Evolutionary conservation across 2,797 vertebrate species (phyloP).

Genomic region (Spinibarbus caldwelli): DNA sequence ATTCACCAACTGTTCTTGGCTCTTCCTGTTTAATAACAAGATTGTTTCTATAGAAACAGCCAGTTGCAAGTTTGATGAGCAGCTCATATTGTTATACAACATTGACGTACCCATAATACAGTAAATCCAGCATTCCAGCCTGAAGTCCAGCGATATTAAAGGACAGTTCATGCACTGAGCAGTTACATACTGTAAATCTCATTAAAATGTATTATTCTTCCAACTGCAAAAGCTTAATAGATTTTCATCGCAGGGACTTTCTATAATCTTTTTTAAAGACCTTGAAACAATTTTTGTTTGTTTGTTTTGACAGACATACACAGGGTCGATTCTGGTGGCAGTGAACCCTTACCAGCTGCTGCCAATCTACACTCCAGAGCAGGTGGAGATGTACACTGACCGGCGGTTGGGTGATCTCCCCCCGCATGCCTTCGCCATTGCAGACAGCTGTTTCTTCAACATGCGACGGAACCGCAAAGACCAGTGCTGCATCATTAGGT

Average conservation of each 20-base stretch:
- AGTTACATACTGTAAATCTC: background rate
- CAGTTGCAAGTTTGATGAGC: conserved; percentile 62
- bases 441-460: conserved; percentile 95
- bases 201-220: background rate
- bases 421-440: conserved; percentile 93
- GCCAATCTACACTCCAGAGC: conserved; percentile 89
- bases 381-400: conserved; percentile 87
- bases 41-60: conserved; percentile 73
- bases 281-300: background rate
- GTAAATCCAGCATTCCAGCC: background rate
- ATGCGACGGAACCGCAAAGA: conserved; percentile 87
- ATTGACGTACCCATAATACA: background rate
- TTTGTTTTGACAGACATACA: conserved; percentile 85
- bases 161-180: background rate
- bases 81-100: conserved; percentile 47
- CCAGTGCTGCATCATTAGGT: conserved; percentile 98
- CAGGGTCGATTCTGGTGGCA: conserved; percentile 94
- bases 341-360: conserved; percentile 96
- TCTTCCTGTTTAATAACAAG: conserved; percentile 65
- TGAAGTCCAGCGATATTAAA: background rate
- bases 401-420: conserved; percentile 89
- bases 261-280: background rate
- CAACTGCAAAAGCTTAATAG: background rate
- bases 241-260: background rate
- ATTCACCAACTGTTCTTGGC: conserved; percentile 68